Evolutionary conservation across 2,113 vertebrate genomes (phyloP), one percentile per base, ranked within the genome.

Genomic region (Chunga burmeisteri): DNA sequence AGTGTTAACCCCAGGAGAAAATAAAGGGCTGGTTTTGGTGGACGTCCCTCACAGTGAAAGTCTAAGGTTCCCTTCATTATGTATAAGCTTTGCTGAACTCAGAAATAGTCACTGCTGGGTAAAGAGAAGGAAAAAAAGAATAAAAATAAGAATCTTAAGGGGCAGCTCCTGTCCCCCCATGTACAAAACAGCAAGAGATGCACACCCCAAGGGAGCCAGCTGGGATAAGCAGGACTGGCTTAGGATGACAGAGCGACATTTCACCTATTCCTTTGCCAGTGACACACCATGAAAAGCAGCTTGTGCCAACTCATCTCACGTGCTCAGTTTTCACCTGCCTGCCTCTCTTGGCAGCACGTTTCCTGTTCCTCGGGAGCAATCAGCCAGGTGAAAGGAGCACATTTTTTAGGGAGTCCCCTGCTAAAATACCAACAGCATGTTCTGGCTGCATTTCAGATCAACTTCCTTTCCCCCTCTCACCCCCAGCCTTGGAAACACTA

Each of bases 391-490:
- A 80, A 82, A 73, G 58, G 42, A 82, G 42, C 65, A 84, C 30
- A 13, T 81, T 65, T 96, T 86, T 88, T 34, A 85, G 53, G 93
- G 62, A 93, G 75, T 86, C 93, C 65, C 46, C 80, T 86, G 72
- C 86, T 93, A 49, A 77, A 96, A 74, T 42, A 78, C 49, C 80
- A 73, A 6, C 67, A 61, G 65, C 1, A 0, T 32, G 25, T 84
- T 90, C 94, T 93, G 91, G 94, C 89, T 95, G 42, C 46, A 2
- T 81, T 91, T 96, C 92, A 93, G 88, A 66, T 83, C 63, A 47
- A 22, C 88, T 94, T 92, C 88, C 90, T 84, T 55, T 44, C 63
- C 75, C 55, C 29, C 65, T 86, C 86, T 95, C 47, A 74, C 27
- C 29, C 63, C 40, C 67, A 70, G 67, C 63, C 86, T 86, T 71